Conservation (phyloP, 2,888 invertebrate species). For the Heliconius charithonia region DNA sequence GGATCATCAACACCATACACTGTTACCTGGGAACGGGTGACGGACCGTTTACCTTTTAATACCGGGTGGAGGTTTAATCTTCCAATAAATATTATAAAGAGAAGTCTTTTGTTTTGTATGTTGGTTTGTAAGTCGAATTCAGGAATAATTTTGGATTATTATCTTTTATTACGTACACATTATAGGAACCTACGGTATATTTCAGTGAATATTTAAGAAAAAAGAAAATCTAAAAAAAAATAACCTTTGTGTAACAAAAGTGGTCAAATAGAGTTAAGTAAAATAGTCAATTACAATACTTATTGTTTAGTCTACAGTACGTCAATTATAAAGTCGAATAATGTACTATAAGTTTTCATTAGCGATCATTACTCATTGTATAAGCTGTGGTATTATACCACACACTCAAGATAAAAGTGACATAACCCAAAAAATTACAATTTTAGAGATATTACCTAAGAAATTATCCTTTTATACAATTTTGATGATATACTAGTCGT, state of each 20-base stretch:
- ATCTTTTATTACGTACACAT: not conserved
- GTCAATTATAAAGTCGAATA: too few species aligned
- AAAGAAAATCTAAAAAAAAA: not conserved
- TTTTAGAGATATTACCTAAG: too few species aligned
- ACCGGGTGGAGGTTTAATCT: slow-evolving; percentile 51
- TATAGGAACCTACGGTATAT: not conserved
- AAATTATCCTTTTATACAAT: too few species aligned
- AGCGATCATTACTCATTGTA: too few species aligned
- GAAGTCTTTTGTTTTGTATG: not conserved
- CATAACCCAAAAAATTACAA: too few species aligned
- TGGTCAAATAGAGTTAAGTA: not conserved
- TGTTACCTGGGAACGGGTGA: slow-evolving; percentile 41
- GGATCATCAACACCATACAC: slow-evolving; percentile 15
- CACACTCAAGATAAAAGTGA: too few species aligned
- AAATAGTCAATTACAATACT: too few species aligned
- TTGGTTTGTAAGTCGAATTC: not conserved
- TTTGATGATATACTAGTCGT: too few species aligned
- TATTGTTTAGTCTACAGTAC: too few species aligned
- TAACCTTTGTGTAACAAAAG: not conserved
- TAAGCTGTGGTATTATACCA: too few species aligned
- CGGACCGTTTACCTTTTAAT: slow-evolving; percentile 50
- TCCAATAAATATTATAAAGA: slow-evolving; percentile 44
- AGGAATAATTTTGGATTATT: not conserved
- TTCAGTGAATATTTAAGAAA: too few species aligned
- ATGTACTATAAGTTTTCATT: too few species aligned